phyloP scores from a whole-genome alignment of 2,797 vertebrate genomes.

The Botia almorhae region DNA sequence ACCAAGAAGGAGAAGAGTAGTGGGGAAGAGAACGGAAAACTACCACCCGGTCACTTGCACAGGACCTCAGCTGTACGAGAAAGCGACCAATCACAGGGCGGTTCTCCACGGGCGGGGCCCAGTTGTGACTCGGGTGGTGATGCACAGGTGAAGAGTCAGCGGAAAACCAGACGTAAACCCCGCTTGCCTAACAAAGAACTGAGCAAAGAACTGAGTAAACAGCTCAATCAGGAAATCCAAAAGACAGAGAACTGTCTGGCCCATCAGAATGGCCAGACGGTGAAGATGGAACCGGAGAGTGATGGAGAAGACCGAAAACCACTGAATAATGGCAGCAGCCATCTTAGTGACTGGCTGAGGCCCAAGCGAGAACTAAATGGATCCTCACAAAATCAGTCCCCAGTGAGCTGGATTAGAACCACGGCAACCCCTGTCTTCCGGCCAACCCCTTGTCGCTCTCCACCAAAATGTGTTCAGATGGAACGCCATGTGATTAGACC shows the following conservation, averaged over 20 bases:
- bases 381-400: conserved; percentile 77
- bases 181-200: conserved; percentile 86
- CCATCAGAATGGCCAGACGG: conserved; percentile 74
- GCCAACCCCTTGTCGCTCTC: conserved; percentile 86
- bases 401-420: conserved; percentile 70
- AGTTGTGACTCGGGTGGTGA: conserved; percentile 81
- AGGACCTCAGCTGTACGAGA: conserved; percentile 76
- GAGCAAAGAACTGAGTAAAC: conserved; percentile 89
- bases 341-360: conserved; percentile 84
- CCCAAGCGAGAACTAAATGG: conserved; percentile 82
- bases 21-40: conserved; percentile 64
- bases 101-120: conserved; percentile 86
- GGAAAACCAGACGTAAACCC: conserved; percentile 83
- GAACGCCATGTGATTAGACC: conserved; percentile 95
- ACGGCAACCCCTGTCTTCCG: conserved; percentile 79
- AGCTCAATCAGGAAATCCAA: conserved; percentile 87
- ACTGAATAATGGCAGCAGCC: conserved; percentile 76
- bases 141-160: conserved; percentile 80
- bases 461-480: conserved; percentile 93
- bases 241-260: conserved; percentile 85
- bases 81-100: conserved; percentile 82
- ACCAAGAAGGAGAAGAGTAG: conserved; percentile 58
- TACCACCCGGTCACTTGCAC: conserved; percentile 70
- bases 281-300: conserved; percentile 87
- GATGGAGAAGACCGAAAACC: conserved; percentile 86